phyloP scores from a whole-genome alignment of 2,888 invertebrate species.

The Parascotia fuliginaria region DNA sequence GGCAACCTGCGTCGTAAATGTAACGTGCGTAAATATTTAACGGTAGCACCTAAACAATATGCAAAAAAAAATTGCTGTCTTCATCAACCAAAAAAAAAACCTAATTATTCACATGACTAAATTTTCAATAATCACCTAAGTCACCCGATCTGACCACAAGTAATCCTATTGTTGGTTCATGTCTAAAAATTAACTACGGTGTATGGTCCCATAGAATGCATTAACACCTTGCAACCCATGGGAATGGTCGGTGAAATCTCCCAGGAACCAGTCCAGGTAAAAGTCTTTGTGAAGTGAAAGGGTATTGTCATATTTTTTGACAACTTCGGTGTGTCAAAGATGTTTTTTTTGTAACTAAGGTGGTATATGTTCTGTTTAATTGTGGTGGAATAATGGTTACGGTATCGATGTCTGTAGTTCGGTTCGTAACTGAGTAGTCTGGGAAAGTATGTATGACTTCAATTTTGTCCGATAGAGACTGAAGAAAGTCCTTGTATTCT shows the following conservation, averaged over 20 bases:
- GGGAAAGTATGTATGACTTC: no score
- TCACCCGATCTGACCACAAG: conserved; percentile 41
- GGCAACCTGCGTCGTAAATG: no score
- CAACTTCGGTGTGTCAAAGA: conserved; percentile 20
- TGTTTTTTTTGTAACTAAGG: conserved; percentile 2
- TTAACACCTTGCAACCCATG: conserved; percentile 56
- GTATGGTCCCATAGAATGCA: conserved; percentile 27
- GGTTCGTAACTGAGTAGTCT: no score
- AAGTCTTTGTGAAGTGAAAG: conserved; percentile 23
- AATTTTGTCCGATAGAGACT: no score
- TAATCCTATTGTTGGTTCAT: neutral
- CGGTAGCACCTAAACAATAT: no score
- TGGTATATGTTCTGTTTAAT: no score
- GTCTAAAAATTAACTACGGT: conserved; percentile 16
- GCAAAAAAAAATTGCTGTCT: no score
- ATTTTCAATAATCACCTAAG: conserved; percentile 19
- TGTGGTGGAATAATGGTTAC: no score
- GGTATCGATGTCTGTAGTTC: no score
- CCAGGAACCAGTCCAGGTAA: conserved; percentile 53
- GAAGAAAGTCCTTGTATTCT: no score
- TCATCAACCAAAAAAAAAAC: no score
- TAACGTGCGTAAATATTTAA: no score
- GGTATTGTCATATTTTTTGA: conserved; percentile 37
- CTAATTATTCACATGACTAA: conserved; percentile 28
- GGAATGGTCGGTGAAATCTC: conserved; percentile 41